Evolutionary conservation across 2,797 vertebrate species (phyloP), one percentile per base, ranked within the genome.

Genomic region (Clarias pachynema): DNA sequence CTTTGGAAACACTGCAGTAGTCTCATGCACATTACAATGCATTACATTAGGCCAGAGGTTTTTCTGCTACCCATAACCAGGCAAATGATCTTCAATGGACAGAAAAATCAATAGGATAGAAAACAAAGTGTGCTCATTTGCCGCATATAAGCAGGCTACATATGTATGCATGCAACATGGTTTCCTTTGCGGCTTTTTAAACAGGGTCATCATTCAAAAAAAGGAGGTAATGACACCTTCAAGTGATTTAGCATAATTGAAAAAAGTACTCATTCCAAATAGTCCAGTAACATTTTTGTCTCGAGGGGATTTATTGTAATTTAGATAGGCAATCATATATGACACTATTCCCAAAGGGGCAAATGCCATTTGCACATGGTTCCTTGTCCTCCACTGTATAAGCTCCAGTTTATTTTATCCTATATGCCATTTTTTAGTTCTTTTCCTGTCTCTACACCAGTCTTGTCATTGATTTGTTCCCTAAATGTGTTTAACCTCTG

Each of bases 11-110:
- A n/a, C 31, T 83, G 29, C 69, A 83, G 20, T 16, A 60, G 69
- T 49, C 53, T 44, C 14, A 22, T 44, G 8, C 26, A 16, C 69
- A 83, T 74, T 83, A 73, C 57, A 83, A 83, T 73, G 57, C 34
- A 73, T 72, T 72, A 44, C 31, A 82, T 82, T 44, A 82, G 10
- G 24, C 37, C 60, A 40, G 69, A 60, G 56, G 26, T 56, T n/a
- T 80, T 53, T 70, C 59, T 81, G 65, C 66, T 70, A 29, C 22
- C 49, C 26, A 56, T 37, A 68, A 57, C 20, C 80, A 34, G 59
- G 80, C 72, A 56, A 77, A 84, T 66, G 60, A 84, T 66, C 82
- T 77, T 74, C 40, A 66, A 53, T 26, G 60, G 7, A 56, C 29
- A 66, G 63, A 57, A 78, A 57, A 84, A 84, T 29, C 63, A 78